Percentiles rank a stretch among this genome's conserved stretches.
These are phyloP conservation scores for Turritopsis dohrnii DNA, from an alignment of 30 jellyfish, hydroid and myxozoan genomes.

Conservation along the genomic window DNA sequence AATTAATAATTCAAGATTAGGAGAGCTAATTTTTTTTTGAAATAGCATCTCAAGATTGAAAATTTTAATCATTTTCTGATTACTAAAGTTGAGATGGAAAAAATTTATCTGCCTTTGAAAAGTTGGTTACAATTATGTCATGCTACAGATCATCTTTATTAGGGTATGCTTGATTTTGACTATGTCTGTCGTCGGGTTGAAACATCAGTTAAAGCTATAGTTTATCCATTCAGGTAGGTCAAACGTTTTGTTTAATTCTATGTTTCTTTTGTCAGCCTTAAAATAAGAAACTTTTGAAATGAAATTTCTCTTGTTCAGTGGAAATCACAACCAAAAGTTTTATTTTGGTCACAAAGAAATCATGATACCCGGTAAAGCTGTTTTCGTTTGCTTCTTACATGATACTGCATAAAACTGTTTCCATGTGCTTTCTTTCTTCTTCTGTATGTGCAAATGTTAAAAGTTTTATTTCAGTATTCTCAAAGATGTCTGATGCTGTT, in stretches of 20 bases:
- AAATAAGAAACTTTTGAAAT: neutral
- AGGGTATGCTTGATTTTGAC: slow-evolving; percentile 99
- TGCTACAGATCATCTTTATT: slow-evolving; percentile 7
- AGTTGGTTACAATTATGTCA: no score
- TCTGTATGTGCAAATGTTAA: neutral
- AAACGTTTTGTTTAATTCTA: slow-evolving; percentile 7
- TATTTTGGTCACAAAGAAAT: slow-evolving; percentile 98
- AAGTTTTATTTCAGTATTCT: slow-evolving; percentile 44
- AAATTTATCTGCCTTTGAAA: no score
- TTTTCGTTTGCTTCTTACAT: neutral
- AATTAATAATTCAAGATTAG: no score
- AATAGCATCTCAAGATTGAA: no score
- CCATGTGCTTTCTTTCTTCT: neutral
- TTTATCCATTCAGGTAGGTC: slow-evolving; percentile 91
- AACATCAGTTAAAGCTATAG: slow-evolving; percentile 93
- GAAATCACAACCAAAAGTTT: slow-evolving; percentile 87
- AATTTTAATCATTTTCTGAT: no score
- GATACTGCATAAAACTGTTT: neutral
- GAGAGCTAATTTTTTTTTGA: no score
- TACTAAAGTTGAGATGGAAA: no score
- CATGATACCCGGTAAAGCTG: slow-evolving; percentile 79
- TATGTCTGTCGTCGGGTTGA: slow-evolving; percentile 80
- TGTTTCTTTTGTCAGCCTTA: no score
- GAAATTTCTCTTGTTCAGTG: slow-evolving; percentile 39
- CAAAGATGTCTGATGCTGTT: slow-evolving; percentile 83